These are phyloP conservation scores for Sycophaga agraensis DNA, from an alignment of 1,140 invertebrate genomes.

Conservation along the genomic window DNA sequence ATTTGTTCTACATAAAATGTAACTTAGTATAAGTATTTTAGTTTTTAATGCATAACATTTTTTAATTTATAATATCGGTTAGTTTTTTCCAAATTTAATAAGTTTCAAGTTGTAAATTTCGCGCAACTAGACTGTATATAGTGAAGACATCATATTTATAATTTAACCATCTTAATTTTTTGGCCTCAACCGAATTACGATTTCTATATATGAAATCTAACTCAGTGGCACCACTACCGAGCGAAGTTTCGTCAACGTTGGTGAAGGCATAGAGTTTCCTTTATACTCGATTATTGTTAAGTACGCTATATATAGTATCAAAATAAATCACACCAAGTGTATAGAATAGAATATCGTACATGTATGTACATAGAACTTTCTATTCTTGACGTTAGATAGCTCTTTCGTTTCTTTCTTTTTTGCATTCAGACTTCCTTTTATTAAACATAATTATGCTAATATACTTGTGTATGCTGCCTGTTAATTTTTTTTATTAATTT, in stretches of 20 bases:
- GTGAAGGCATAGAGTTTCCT: slow-evolving; percentile 52
- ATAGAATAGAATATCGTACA: slow-evolving; percentile 51
- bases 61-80: too few species aligned
- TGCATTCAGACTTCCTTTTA: slow-evolving; percentile 32
- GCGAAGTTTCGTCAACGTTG: slow-evolving; percentile 51
- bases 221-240: slow-evolving; percentile 44
- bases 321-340: slow-evolving; percentile 57
- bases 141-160: too few species aligned
- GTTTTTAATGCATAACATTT: too few species aligned
- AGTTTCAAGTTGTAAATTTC: too few species aligned
- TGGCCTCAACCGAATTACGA: too few species aligned
- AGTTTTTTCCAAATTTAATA: too few species aligned
- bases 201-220: slow-evolving; percentile 7
- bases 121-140: too few species aligned
- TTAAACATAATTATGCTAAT: slow-evolving; percentile 40
- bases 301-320: slow-evolving; percentile 54
- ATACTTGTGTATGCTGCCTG: slow-evolving; percentile 30
- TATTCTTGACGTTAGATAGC: slow-evolving; percentile 26
- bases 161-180: too few species aligned
- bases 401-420: slow-evolving; percentile 4
- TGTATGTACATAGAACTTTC: slow-evolving; percentile 51
- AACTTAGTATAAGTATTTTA: too few species aligned
- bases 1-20: too few species aligned
- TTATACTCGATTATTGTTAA: slow-evolving; percentile 43
- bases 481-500: slow-evolving; percentile 14